Conservation (phyloP, 2,888 invertebrate species). For the Platycheirus albimanus region DNA sequence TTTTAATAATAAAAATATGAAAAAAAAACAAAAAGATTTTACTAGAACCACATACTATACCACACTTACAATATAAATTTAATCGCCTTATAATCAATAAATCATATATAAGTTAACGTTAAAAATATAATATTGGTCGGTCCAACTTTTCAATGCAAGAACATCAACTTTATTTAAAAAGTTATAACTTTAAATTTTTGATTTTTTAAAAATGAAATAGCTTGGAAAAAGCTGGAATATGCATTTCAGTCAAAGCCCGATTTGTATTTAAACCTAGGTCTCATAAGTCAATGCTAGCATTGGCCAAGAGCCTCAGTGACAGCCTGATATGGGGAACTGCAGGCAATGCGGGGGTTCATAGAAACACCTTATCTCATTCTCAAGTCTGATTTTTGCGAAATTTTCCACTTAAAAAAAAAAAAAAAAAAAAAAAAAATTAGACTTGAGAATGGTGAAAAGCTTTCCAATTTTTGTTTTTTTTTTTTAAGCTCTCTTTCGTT, state of each 20-base stretch:
- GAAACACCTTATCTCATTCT: too few relatives aligned
- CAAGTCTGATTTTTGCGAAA: too few relatives aligned
- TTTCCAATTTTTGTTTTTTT: not conserved
- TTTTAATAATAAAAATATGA: conserved; percentile 12
- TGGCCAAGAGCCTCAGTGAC: too few relatives aligned
- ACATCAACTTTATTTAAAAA: too few relatives aligned
- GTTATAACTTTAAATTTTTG: not conserved
- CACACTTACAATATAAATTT: conserved; percentile 38
- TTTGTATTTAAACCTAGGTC: too few relatives aligned
- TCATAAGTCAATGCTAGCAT: too few relatives aligned
- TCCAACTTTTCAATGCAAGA: not conserved
- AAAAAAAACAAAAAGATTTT: conserved; percentile 30
- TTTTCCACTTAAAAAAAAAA: not conserved
- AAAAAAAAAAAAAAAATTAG: not conserved
- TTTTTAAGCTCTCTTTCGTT: conserved; percentile 28
- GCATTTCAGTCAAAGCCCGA: too few relatives aligned
- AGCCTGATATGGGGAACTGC: too few relatives aligned
- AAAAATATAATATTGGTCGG: not conserved
- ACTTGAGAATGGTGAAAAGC: not conserved
- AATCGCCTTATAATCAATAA: conserved; percentile 62
- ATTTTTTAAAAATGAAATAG: too few relatives aligned
- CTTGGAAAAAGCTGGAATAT: too few relatives aligned
- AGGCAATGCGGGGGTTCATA: too few relatives aligned
- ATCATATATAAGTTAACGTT: conserved; percentile 29
- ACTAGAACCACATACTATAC: conserved; percentile 33